Percentiles rank a stretch among this genome's conserved stretches.
These are phyloP conservation scores for Nannobrachium achirus DNA, from an alignment of 2,113 vertebrate genomes.

Conservation along the genomic window DNA sequence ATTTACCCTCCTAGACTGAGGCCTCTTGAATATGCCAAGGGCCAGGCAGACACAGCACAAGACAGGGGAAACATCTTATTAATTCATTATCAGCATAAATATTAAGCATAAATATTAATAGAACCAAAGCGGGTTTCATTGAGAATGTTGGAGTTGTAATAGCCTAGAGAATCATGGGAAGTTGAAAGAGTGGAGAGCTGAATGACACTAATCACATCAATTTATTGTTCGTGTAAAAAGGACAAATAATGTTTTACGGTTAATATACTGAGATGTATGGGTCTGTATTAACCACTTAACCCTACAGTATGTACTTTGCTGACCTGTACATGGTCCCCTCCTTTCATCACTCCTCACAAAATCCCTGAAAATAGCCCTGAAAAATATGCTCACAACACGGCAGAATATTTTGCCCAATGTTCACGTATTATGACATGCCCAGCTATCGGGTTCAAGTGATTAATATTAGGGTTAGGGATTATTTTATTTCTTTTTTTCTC, in stretches of 20 bases:
- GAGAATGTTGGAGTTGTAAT: slow-evolving; percentile 84
- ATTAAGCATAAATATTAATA: slow-evolving; percentile 90
- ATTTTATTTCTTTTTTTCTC: too few relatives aligned
- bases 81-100: slow-evolving; percentile 92
- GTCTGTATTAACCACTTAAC: too few relatives aligned
- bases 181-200: slow-evolving; percentile 66
- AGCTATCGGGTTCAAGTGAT: too few relatives aligned
- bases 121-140: slow-evolving; percentile 89
- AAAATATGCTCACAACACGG: too few relatives aligned
- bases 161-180: slow-evolving; percentile 57
- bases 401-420: too few relatives aligned
- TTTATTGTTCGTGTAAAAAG: neutral
- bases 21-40: slow-evolving; percentile 85
- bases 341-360: too few relatives aligned
- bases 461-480: too few relatives aligned
- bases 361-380: too few relatives aligned
- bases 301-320: too few relatives aligned
- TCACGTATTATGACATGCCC: too few relatives aligned
- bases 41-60: slow-evolving; percentile 88
- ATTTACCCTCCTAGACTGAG: slow-evolving; percentile 78
- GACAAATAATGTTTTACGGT: neutral
- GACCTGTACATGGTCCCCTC: too few relatives aligned
- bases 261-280: neutral
- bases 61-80: slow-evolving; percentile 86
- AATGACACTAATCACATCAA: neutral